Percentiles rank a stretch among this genome's conserved stretches.
These are phyloP conservation scores for Conus canariensis DNA, from an alignment of 2,888 invertebrate species.

Conservation along the genomic window DNA sequence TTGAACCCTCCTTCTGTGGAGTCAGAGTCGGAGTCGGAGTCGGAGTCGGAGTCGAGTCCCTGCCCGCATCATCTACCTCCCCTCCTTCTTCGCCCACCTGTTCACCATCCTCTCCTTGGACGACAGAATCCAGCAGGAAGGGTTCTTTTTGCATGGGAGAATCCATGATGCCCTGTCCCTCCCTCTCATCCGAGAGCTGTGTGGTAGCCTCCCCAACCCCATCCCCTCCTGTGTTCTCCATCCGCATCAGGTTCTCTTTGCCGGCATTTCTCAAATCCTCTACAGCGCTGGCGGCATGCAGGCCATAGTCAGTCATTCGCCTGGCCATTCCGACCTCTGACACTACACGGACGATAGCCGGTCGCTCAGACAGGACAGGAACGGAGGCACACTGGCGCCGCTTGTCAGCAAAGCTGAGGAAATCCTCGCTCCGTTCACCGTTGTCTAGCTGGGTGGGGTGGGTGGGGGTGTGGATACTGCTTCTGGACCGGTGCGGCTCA, in stretches of 20 bases:
- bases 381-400: constrained; percentile 35
- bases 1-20: background rate
- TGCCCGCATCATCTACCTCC: background rate
- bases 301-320: background rate
- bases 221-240: no score
- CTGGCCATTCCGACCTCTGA: background rate
- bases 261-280: constrained; percentile 18
- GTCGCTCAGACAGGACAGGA: background rate
- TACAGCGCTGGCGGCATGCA: constrained; percentile 1
- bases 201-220: background rate
- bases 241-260: background rate
- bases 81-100: background rate
- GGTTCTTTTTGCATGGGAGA: background rate
- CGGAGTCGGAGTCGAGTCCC: background rate
- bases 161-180: background rate
- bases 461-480: background rate
- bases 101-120: background rate
- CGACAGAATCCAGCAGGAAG: background rate
- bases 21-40: background rate
- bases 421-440: background rate
- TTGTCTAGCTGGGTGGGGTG: background rate
- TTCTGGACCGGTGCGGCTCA: background rate
- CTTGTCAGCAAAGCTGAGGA: constrained; percentile 33
- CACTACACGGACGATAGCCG: constrained; percentile 29
- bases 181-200: background rate